A percentile compares a stretch with the other conserved stretches of the same genome.
phyloP scores from a whole-genome alignment of 23 tunicate genomes.

The Oikopleura dioica region DNA sequence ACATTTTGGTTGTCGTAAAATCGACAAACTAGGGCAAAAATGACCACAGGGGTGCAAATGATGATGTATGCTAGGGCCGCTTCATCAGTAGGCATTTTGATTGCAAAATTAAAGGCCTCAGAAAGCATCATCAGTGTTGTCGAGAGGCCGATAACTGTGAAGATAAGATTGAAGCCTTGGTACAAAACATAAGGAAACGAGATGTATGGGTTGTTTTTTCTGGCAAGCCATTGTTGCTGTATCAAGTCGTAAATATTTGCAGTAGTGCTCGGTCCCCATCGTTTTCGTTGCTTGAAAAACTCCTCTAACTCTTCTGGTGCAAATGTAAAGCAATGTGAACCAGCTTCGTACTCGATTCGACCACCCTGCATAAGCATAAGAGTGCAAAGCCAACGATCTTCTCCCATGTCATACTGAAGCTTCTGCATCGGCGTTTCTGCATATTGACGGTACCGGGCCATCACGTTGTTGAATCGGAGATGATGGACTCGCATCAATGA shows the following conservation, averaged over 20 bases:
- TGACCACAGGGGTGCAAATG: neutral
- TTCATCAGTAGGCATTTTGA: neutral
- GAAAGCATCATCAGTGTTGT: slow-evolving; percentile 7
- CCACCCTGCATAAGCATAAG: slow-evolving; percentile 73
- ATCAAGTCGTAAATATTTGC: slow-evolving; percentile 88
- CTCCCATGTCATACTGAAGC: slow-evolving; percentile 24
- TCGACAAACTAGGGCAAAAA: neutral
- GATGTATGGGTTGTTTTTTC: slow-evolving; percentile 59
- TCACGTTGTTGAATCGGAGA: slow-evolving; percentile 46
- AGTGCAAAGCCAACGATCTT: slow-evolving; percentile 96
- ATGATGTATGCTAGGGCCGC: neutral
- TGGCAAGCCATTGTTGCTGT: slow-evolving; percentile 39
- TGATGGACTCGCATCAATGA: slow-evolving; percentile 55
- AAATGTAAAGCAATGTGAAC: slow-evolving; percentile 82
- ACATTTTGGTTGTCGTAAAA: neutral
- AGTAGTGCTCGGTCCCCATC: slow-evolving; percentile 99
- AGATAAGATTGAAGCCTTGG: slow-evolving; percentile 21
- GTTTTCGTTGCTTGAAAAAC: slow-evolving; percentile 80
- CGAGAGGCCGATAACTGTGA: neutral
- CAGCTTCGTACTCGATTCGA: slow-evolving; percentile 94
- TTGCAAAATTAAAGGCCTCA: slow-evolving; percentile 2
- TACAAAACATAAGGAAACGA: slow-evolving; percentile 76
- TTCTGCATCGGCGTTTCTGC: neutral
- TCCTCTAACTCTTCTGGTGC: slow-evolving; percentile 98
- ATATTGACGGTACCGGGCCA: slow-evolving; percentile 25